A percentile compares a stretch with the other conserved stretches of the same genome.
Conservation (phyloP, 1,140 invertebrate species). For the Apis florea region DNA sequence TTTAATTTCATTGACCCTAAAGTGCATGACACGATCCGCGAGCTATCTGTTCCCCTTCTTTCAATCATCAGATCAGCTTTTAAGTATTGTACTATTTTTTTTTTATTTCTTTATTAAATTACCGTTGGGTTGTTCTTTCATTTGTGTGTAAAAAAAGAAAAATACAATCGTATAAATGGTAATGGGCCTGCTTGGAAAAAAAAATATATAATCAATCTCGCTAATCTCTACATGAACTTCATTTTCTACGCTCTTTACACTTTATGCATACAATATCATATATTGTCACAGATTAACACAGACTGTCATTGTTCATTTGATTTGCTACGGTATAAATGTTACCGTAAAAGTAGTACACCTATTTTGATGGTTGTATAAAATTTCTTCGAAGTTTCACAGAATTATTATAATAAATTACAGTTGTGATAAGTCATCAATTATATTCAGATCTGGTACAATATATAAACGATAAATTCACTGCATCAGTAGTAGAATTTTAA, state of each 20-base stretch:
- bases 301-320: slow-evolving; percentile 34
- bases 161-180: slow-evolving; percentile 38
- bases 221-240: slow-evolving; percentile 37
- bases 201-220: slow-evolving; percentile 13
- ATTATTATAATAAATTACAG: not conserved
- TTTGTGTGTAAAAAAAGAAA: slow-evolving; percentile 5
- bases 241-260: slow-evolving; percentile 16
- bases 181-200: slow-evolving; percentile 49
- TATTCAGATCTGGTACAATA: not conserved
- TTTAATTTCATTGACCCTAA: slow-evolving; percentile 52
- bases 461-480: not conserved
- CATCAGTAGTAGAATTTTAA: not conserved
- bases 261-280: not conserved
- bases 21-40: slow-evolving; percentile 53
- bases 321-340: slow-evolving; percentile 1
- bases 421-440: not conserved
- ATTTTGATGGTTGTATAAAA: not conserved
- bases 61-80: slow-evolving; percentile 10
- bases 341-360: slow-evolving; percentile 2
- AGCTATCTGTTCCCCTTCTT: slow-evolving; percentile 23
- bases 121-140: slow-evolving; percentile 9
- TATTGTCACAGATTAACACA: slow-evolving; percentile 56
- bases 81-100: slow-evolving; percentile 18
- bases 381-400: not conserved
- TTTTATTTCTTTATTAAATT: not conserved